phyloP scores from a whole-genome alignment of 2,888 invertebrate genomes.

The Euspilapteryx auroguttella region DNA sequence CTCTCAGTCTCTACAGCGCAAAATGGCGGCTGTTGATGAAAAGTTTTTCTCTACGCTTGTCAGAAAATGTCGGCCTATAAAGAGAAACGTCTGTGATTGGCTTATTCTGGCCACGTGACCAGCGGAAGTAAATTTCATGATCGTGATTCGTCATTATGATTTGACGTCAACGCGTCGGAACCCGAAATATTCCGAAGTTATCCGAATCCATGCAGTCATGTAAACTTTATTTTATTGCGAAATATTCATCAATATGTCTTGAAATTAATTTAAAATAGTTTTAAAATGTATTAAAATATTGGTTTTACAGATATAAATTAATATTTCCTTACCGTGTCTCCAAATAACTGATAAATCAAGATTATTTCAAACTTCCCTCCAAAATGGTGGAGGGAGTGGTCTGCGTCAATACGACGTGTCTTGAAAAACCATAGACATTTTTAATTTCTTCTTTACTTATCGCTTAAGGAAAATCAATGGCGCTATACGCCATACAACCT shows the following conservation, averaged over 20 bases:
- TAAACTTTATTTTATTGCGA: background rate
- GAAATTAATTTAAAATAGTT: too few species aligned
- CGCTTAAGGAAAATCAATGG: too few species aligned
- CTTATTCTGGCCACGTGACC: constrained; percentile 42
- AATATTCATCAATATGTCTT: too few species aligned
- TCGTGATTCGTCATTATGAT: constrained; percentile 43
- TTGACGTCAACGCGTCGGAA: constrained; percentile 49
- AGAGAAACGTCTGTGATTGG: constrained; percentile 45
- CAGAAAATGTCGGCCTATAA: constrained; percentile 70
- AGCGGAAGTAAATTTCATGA: constrained; percentile 48
- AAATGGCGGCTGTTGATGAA: constrained; percentile 96
- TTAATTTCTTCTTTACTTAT: too few species aligned
- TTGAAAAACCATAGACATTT: constrained; percentile 25
- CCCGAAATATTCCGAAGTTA: constrained; percentile 29
- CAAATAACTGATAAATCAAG: background rate
- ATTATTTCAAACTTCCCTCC: constrained; percentile 36
- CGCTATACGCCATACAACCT: too few species aligned
- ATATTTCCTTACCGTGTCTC: background rate
- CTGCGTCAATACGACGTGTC: constrained; percentile 52
- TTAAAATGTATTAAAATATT: too few species aligned
- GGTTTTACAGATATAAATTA: background rate
- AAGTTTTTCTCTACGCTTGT: constrained; percentile 95
- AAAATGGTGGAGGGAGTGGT: constrained; percentile 52
- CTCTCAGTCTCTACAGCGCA: constrained; percentile 79
- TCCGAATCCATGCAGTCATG: constrained; percentile 15